Base-by-base conservation (phyloP, 2,113 vertebrate genomes). In the Microtus montanus region DNA sequence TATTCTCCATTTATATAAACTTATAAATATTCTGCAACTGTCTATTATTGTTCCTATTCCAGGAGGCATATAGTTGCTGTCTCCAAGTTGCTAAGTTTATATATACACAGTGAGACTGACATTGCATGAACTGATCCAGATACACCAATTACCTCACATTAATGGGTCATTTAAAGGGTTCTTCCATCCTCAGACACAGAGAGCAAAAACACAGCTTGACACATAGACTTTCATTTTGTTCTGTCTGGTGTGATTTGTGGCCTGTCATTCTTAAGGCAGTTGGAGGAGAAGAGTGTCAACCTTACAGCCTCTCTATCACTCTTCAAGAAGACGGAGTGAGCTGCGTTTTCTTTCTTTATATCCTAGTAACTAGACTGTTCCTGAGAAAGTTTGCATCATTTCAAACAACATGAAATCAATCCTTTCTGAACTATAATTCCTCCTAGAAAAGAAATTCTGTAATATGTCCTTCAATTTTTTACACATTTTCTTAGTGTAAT, bases 221-320 rank as follows among this genome's bases (percentile, higher is more conserved):
- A 92, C 54, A 73, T 0, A 63, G 91, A 96, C 79, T 88, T 96
- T 96, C 85, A 96, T 96, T 96, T 96, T 79, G 95, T 96, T 28
- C 90, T 92, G 90, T 86, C 64, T 41, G 78, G 5, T 75, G 22
- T 88, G 88, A 96, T 97, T 97, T 96, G 61, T 90, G 96, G 70
- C 44, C 52, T 94, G 64, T 93, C 90, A 44, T 75, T 95, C 33
- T 94, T 63, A 52, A 61, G 95, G 82, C 73, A 83, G 74, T 82
- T 80, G 38, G 58, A 95, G 95, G 75, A 96, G 35, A 96, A 95
- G 63, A 83, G 10, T 54, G 91, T 96, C 84, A 97, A 89, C 15
- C 24, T 70, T 86, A 93, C 77, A 92, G 28, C 20, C 2, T 82
- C 87, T 68, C 96, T 78, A 82, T 92, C 92, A 93, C 14, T 91